A percentile compares a stretch with the other conserved stretches of the same genome.
Evolutionary conservation across 2,797 vertebrate genomes (phyloP).

Genomic region (Acanthopagrus latus): DNA sequence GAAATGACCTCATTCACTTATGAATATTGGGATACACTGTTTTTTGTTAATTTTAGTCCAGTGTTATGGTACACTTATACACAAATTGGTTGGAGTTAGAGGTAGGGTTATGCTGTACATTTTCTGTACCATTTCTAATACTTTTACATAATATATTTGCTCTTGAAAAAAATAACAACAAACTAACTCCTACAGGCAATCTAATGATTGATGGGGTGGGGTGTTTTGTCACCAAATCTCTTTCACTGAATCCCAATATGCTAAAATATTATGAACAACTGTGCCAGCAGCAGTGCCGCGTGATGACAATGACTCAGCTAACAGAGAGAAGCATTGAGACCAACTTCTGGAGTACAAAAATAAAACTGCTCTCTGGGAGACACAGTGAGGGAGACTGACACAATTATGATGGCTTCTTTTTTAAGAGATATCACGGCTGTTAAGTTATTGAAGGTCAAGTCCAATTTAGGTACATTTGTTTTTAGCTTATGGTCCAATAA

Average conservation of each 20-base stretch:
- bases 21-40: no score
- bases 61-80: no score
- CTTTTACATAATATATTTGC: no score
- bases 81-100: no score
- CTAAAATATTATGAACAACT: background rate
- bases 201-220: no score
- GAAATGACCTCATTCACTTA: no score
- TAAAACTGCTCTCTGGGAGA: background rate
- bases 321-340: background rate
- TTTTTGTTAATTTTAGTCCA: no score
- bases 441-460: background rate
- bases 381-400: background rate
- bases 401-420: slow-evolving; percentile 9
- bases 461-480: background rate
- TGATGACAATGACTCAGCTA: slow-evolving; percentile 16
- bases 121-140: no score
- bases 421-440: background rate
- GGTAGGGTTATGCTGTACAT: no score
- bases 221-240: background rate
- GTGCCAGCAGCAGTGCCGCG: background rate
- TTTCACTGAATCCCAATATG: background rate
- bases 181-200: no score
- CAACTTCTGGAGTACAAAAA: slow-evolving; percentile 1
- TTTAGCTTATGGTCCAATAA: background rate
- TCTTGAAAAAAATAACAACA: no score